These are phyloP conservation scores for Arizona elegans DNA, from an alignment of 2,113 vertebrate genomes.

Conservation along the genomic window DNA sequence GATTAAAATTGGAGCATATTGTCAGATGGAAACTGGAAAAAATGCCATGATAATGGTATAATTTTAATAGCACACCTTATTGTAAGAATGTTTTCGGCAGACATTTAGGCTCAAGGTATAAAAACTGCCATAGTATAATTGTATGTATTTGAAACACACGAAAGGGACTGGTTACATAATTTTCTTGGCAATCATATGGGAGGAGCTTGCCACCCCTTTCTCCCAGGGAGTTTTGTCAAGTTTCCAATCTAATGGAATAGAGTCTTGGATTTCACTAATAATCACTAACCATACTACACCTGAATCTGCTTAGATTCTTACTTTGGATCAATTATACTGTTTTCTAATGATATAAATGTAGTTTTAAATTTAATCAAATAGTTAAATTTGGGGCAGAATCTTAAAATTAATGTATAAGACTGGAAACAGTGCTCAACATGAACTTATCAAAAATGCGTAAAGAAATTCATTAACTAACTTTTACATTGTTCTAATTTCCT, in stretches of 20 bases:
- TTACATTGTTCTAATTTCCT: slow-evolving; percentile 68
- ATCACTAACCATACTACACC: neutral
- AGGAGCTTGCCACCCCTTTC: neutral
- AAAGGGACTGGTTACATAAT: neutral
- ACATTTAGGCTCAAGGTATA: neutral
- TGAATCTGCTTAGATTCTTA: neutral
- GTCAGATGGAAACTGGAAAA: neutral
- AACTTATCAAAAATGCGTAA: slow-evolving; percentile 60
- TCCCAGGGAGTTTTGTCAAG: neutral
- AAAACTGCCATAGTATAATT: neutral
- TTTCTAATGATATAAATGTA: slow-evolving; percentile 48
- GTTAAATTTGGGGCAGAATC: slow-evolving; percentile 49
- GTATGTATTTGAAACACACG: neutral
- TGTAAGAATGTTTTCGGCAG: neutral
- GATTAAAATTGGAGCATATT: neutral
- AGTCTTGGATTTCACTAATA: neutral
- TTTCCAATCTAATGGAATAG: neutral
- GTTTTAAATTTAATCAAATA: slow-evolving; percentile 56
- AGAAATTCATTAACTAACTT: slow-evolving; percentile 73
- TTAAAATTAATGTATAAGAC: slow-evolving; percentile 56
- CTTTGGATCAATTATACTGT: slow-evolving; percentile 34
- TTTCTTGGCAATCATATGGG: neutral
- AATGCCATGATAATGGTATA: neutral
- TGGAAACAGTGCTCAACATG: slow-evolving; percentile 58
- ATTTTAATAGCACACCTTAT: neutral